Conservation (phyloP, 2,797 vertebrate genomes). For the Aratinga solstitialis region DNA sequence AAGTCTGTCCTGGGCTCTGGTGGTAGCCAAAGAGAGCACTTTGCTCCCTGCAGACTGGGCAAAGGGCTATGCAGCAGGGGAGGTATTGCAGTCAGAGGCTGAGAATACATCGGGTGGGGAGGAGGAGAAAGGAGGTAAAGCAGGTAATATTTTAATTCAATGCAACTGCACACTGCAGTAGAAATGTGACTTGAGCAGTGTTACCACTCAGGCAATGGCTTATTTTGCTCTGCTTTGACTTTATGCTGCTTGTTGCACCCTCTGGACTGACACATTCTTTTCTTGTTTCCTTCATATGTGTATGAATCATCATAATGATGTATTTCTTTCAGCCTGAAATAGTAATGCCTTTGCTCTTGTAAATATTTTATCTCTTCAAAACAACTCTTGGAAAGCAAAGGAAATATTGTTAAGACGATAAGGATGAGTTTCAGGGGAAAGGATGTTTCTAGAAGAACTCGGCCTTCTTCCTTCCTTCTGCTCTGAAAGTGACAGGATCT, state of each 20-base stretch:
- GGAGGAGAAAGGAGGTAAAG: neutral
- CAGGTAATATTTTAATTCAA: neutral
- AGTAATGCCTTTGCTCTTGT: neutral
- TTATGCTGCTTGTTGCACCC: neutral
- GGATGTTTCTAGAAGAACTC: conserved; percentile 26
- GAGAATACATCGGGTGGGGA: neutral
- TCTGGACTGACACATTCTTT: neutral
- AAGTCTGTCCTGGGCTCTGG: neutral
- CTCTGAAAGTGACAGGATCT: neutral
- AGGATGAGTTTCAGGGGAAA: conserved; percentile 3
- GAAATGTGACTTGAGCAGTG: neutral
- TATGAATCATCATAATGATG: neutral
- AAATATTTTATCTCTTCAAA: conserved; percentile 36
- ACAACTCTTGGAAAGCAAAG: conserved; percentile 40
- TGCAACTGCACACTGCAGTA: neutral
- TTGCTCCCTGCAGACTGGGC: neutral
- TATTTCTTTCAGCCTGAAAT: neutral
- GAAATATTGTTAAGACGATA: neutral
- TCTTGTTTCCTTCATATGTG: neutral
- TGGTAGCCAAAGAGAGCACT: neutral
- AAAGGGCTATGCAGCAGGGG: neutral
- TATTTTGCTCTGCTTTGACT: neutral
- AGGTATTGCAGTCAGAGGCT: neutral
- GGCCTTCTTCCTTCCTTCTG: conserved; percentile 34
- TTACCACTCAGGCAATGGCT: neutral